phyloP scores from a whole-genome alignment of 2,113 vertebrate species.

The Lichenostomus cassidix region DNA sequence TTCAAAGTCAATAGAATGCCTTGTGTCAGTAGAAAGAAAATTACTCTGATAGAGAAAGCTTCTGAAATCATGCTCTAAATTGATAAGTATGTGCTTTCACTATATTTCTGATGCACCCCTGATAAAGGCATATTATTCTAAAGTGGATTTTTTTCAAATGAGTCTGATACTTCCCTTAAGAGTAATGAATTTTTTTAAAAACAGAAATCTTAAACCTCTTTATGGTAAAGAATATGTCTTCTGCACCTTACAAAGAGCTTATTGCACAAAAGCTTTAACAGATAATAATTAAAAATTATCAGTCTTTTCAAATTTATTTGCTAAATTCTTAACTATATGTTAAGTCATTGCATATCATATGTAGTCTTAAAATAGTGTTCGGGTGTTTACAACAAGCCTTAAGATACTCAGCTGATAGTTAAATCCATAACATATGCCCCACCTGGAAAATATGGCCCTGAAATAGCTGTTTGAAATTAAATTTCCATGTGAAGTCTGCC shows the following conservation, averaged over 20 bases:
- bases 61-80: neutral
- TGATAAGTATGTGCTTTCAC: neutral
- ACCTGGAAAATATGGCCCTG: conserved; percentile 39
- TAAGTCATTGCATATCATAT: neutral
- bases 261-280: neutral
- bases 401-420: conserved; percentile 24
- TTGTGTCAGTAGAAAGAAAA: neutral
- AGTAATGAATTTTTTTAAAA: neutral
- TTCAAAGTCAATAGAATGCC: neutral
- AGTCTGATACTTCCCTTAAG: neutral
- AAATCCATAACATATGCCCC: conserved; percentile 44
- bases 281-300: neutral
- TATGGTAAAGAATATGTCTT: neutral
- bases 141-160: neutral
- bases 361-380: conserved; percentile 3
- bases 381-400: conserved; percentile 6
- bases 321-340: neutral
- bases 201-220: neutral
- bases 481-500: conserved; percentile 23
- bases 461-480: conserved; percentile 43
- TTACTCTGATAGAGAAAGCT: neutral
- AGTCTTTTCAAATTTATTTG: neutral
- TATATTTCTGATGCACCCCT: neutral
- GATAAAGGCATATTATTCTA: neutral
- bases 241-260: neutral